Evolutionary conservation across 92 coral and sea anemone species (phyloP).

Genomic region (Bergia sp.): DNA sequence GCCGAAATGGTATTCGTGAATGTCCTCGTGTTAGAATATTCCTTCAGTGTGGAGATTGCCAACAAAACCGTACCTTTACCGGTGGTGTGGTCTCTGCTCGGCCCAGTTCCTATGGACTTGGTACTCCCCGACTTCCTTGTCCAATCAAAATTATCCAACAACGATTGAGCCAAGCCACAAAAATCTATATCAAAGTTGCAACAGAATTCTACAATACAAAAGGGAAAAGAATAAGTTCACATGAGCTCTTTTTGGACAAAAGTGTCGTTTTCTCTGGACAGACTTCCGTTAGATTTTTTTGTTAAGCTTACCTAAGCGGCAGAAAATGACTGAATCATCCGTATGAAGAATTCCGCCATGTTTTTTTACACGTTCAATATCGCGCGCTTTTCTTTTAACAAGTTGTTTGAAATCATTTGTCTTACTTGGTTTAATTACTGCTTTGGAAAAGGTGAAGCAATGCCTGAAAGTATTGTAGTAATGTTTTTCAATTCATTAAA

Average conservation of each 20-base stretch:
- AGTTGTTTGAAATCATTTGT: too few species aligned
- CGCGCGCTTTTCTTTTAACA: too few species aligned
- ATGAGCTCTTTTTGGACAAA: too few species aligned
- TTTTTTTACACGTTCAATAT: too few species aligned
- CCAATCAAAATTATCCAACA: slow-evolving; percentile 11
- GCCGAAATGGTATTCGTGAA: neutral
- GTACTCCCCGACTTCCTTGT: slow-evolving; percentile 15
- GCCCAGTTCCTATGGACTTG: slow-evolving; percentile 1
- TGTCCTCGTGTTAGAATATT: neutral
- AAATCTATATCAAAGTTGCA: neutral
- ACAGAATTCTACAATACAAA: neutral
- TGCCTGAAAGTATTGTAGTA: neutral
- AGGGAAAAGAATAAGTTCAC: neutral
- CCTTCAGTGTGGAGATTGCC: neutral
- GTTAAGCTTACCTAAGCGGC: too few species aligned
- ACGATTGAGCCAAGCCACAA: slow-evolving; percentile 9
- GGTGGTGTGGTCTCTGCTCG: slow-evolving; percentile 7
- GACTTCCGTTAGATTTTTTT: too few species aligned
- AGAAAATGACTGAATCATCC: too few species aligned
- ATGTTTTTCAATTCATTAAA: too few species aligned
- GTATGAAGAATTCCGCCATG: too few species aligned
- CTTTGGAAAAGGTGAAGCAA: neutral
- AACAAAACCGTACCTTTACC: neutral
- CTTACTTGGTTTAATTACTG: neutral
- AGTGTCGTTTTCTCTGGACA: too few species aligned